Evolutionary conservation across 2,797 vertebrate species (phyloP).

Genomic region (Setipinna tenuifilis): DNA sequence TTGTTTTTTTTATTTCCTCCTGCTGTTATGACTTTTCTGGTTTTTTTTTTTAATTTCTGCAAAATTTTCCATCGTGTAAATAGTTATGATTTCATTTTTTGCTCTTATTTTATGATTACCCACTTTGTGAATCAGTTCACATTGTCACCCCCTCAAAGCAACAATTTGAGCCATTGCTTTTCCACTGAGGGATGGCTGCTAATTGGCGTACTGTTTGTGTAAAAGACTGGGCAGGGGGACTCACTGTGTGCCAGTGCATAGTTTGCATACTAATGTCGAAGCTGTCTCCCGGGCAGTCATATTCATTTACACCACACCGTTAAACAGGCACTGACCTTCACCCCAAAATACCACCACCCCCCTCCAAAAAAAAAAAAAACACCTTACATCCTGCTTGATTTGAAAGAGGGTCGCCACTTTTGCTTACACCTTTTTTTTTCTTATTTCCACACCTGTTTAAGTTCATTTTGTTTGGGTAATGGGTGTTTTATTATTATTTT

Average conservation of each 20-base stretch:
- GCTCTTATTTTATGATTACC: constrained; percentile 74
- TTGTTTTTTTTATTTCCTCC: constrained; percentile 56
- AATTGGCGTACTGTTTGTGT: constrained; percentile 78
- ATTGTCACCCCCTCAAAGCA: constrained; percentile 85
- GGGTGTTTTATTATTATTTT: background rate
- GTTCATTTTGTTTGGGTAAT: background rate
- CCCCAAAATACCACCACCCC: background rate
- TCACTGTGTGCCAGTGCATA: constrained; percentile 63
- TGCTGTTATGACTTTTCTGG: constrained; percentile 74
- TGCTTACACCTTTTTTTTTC: background rate
- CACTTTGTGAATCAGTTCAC: constrained; percentile 91
- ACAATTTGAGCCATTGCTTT: constrained; percentile 59
- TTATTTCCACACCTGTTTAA: background rate
- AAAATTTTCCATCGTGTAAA: constrained; percentile 90
- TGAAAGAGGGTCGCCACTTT: background rate
- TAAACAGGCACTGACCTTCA: constrained; percentile 19
- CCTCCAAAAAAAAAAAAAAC: background rate
- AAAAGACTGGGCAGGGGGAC: constrained; percentile 86
- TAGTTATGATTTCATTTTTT: constrained; percentile 81
- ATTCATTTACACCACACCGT: constrained; percentile 37
- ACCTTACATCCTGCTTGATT: constrained; percentile 3
- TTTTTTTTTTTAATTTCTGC: constrained; percentile 71
- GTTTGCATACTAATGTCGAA: constrained; percentile 85
- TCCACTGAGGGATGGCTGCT: constrained; percentile 78
- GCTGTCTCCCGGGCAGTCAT: constrained; percentile 78